phyloP scores from a whole-genome alignment of 2,888 invertebrate genomes.

The Dryococelus australis region DNA sequence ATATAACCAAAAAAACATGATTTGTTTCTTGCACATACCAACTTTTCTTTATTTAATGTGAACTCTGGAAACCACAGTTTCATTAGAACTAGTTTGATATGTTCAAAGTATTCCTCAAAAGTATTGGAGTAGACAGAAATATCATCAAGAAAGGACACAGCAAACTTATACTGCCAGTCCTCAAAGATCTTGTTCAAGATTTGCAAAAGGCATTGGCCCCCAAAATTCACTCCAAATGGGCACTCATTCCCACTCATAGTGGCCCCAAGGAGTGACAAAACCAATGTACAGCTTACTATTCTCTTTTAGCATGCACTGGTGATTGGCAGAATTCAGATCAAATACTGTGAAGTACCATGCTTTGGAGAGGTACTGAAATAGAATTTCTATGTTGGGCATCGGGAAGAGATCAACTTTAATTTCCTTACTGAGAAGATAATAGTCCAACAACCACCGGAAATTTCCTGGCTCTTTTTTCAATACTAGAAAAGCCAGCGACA shows the following conservation, averaged over 20 bases:
- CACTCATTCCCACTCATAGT: background rate
- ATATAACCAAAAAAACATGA: background rate
- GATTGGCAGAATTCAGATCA: background rate
- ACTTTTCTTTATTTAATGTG: background rate
- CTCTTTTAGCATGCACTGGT: background rate
- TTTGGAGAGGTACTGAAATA: background rate
- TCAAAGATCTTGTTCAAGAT: background rate
- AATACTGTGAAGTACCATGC: background rate
- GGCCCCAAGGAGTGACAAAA: background rate
- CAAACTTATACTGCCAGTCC: background rate
- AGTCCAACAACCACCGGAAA: background rate
- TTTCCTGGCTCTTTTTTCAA: background rate
- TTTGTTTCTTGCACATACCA: background rate
- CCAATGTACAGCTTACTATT: background rate
- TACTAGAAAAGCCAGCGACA: background rate
- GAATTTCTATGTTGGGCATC: background rate
- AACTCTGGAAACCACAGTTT: background rate
- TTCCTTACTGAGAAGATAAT: background rate
- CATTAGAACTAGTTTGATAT: background rate
- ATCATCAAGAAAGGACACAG: background rate
- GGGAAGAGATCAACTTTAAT: background rate
- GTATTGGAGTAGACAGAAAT: background rate
- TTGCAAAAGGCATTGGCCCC: background rate
- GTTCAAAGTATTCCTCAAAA: background rate
- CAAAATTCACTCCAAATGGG: slow-evolving; percentile 6